Percentiles rank a stretch among this genome's conserved stretches.
Evolutionary conservation across 1,140 invertebrate species (phyloP).

Genomic region (Camponotus floridanus): DNA sequence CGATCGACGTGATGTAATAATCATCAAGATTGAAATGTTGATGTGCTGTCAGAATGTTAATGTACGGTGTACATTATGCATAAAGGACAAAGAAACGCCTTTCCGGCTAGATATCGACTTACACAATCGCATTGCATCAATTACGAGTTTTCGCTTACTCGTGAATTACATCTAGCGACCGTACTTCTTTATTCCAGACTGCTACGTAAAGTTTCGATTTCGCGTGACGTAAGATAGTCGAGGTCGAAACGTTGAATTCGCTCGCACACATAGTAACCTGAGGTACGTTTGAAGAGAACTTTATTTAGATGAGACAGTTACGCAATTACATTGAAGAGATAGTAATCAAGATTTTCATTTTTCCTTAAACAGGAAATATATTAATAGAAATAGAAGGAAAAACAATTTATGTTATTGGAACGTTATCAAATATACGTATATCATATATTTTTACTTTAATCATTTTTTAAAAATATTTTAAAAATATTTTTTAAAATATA

Average conservation of each 20-base stretch:
- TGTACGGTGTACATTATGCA: constrained; percentile 18
- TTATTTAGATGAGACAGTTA: constrained; percentile 27
- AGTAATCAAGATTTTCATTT: constrained; percentile 5
- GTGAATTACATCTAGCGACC: constrained; percentile 41
- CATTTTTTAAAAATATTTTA: too few species aligned
- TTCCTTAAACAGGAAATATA: background rate
- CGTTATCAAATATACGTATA: background rate
- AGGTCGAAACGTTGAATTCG: constrained; percentile 47
- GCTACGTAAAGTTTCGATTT: constrained; percentile 57
- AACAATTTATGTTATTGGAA: background rate
- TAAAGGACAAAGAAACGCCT: background rate
- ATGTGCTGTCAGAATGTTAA: background rate
- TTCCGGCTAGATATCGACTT: constrained; percentile 40
- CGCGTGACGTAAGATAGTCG: constrained; percentile 47
- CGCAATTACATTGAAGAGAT: constrained; percentile 8
- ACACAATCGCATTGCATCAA: constrained; percentile 24
- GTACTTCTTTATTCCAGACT: constrained; percentile 53
- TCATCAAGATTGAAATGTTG: constrained; percentile 9
- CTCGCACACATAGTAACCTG: background rate
- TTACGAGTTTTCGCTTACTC: constrained; percentile 38
- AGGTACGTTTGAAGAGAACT: background rate
- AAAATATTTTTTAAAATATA: too few species aligned
- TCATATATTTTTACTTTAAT: background rate
- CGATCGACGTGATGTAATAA: constrained; percentile 45
- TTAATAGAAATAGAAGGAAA: background rate